These are phyloP conservation scores for Galerucella pusilla DNA, from an alignment of 2,888 invertebrate genomes.

Conservation along the genomic window DNA sequence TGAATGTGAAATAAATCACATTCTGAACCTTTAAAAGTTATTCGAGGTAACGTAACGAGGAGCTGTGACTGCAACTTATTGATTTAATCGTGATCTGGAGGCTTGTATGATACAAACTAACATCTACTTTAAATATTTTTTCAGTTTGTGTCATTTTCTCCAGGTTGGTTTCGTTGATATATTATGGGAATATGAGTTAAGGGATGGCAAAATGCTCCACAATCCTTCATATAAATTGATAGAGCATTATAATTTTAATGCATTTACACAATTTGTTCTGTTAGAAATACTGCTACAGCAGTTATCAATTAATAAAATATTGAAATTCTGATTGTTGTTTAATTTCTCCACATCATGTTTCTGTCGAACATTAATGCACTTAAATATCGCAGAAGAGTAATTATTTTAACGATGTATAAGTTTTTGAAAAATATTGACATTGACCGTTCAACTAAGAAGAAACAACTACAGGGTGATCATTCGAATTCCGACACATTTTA, in stretches of 20 bases:
- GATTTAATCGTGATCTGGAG: slow-evolving; percentile 36
- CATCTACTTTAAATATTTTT: neutral
- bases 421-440: no score
- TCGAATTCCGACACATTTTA: no score
- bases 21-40: slow-evolving; percentile 52
- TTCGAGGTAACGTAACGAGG: slow-evolving; percentile 51
- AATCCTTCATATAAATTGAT: slow-evolving; percentile 51
- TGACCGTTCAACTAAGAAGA: no score
- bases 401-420: no score
- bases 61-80: slow-evolving; percentile 65
- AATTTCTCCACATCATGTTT: slow-evolving; percentile 5
- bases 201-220: slow-evolving; percentile 63
- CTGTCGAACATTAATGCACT: no score
- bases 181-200: slow-evolving; percentile 48
- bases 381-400: no score
- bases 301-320: slow-evolving; percentile 53
- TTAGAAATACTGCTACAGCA: slow-evolving; percentile 56
- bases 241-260: slow-evolving; percentile 59
- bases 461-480: no score
- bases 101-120: slow-evolving; percentile 24
- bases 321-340: slow-evolving; percentile 34
- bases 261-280: slow-evolving; percentile 60
- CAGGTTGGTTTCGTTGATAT: slow-evolving; percentile 30
- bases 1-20: slow-evolving; percentile 54
- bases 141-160: slow-evolving; percentile 24